A percentile compares a stretch with the other conserved stretches of the same genome.
phyloP scores from a whole-genome alignment of 2,113 vertebrate genomes.

The Platysternon megacephalum region DNA sequence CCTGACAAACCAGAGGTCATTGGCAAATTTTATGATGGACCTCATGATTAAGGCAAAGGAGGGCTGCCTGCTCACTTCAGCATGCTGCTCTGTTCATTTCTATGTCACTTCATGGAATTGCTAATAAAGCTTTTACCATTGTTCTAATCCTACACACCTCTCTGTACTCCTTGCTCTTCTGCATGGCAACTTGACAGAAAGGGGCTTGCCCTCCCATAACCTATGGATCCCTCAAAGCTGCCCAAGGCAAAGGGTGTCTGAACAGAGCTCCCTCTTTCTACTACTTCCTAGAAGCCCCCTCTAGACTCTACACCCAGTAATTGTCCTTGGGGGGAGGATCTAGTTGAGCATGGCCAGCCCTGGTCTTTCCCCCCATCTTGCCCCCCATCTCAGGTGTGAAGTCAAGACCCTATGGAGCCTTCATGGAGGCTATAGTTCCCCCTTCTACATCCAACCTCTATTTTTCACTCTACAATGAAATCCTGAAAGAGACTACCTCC shows the following conservation, averaged over 20 bases:
- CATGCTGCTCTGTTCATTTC: neutral
- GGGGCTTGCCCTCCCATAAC: neutral
- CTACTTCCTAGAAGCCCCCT: neutral
- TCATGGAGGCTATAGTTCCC: neutral
- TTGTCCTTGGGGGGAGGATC: neutral
- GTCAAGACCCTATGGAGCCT: neutral
- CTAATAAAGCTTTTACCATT: neutral
- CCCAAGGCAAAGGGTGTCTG: neutral
- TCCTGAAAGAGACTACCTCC: neutral
- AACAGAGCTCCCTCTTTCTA: neutral
- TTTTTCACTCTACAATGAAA: neutral
- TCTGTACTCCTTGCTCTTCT: accelerated
- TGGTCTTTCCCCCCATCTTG: accelerated
- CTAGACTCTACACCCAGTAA: neutral
- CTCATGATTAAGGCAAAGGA: neutral
- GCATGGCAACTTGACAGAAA: neutral
- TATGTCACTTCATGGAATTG: neutral
- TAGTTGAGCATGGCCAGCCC: neutral
- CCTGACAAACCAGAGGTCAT: neutral
- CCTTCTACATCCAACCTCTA: neutral
- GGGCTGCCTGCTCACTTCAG: neutral
- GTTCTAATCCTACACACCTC: neutral
- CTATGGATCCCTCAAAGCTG: neutral
- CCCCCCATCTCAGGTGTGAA: neutral
- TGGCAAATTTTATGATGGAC: neutral